Evolutionary conservation across 2,888 invertebrate genomes (phyloP).

Genomic region (Brenthis hecate): DNA sequence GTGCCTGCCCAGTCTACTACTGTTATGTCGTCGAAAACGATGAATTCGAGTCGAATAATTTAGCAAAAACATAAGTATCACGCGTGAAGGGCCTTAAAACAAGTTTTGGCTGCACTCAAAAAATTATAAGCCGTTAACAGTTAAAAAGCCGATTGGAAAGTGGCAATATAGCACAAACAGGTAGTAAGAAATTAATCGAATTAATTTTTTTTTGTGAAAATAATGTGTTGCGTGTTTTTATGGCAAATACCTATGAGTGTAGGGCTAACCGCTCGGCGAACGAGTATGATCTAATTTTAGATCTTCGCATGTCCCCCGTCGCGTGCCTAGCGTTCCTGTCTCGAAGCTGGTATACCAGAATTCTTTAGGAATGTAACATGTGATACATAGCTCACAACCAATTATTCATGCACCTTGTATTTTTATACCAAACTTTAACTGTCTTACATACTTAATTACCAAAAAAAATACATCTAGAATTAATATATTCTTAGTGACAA

Average conservation of each 20-base stretch:
- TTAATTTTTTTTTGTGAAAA: background rate
- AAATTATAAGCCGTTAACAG: constrained; percentile 20
- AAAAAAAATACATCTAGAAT: background rate
- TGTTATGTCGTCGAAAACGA: too few species aligned
- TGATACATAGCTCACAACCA: constrained; percentile 28
- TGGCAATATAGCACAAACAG: constrained; percentile 20
- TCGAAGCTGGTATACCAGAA: constrained; percentile 42
- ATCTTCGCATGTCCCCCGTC: constrained; percentile 53
- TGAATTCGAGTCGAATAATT: background rate
- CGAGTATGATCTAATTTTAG: constrained; percentile 70
- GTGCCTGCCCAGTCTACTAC: too few species aligned
- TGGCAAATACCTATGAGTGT: constrained; percentile 43
- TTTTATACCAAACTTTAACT: background rate
- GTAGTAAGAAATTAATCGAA: background rate
- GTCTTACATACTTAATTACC: too few species aligned
- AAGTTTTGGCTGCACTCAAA: constrained; percentile 31
- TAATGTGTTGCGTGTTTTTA: constrained; percentile 34
- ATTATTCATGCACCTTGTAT: constrained; percentile 12
- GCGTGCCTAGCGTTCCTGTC: constrained; percentile 64
- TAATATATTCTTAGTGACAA: background rate
- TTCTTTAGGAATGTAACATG: constrained; percentile 41
- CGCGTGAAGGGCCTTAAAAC: constrained; percentile 42
- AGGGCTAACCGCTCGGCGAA: constrained; percentile 51
- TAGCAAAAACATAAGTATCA: constrained; percentile 32
- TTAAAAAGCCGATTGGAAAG: constrained; percentile 33